These are phyloP conservation scores for Hycleus phaleratus DNA, from an alignment of 1,140 invertebrate species.

Conservation along the genomic window DNA sequence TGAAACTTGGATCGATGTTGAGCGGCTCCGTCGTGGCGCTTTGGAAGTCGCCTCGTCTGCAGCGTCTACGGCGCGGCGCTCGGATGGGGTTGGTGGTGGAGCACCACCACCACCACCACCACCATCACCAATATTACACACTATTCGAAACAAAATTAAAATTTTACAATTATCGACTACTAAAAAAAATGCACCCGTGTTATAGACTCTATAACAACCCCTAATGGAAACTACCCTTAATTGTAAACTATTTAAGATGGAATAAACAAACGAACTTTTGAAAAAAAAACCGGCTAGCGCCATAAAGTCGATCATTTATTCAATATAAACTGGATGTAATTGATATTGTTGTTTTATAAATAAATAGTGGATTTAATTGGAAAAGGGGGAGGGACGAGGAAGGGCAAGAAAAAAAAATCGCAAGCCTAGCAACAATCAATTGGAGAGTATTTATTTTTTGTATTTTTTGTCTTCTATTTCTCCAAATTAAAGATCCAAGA, in stretches of 20 bases:
- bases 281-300: neutral
- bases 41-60: constrained; percentile 17
- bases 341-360: constrained; percentile 11
- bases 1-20: constrained; percentile 14
- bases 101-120: neutral
- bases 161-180: neutral
- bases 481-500: no score
- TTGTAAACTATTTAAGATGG: neutral
- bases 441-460: no score
- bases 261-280: neutral
- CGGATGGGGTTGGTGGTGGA: neutral
- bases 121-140: neutral
- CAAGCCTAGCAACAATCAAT: no score
- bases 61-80: constrained; percentile 7
- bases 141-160: neutral
- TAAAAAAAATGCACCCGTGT: no score
- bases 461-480: no score
- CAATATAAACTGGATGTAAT: constrained; percentile 17
- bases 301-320: neutral
- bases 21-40: constrained; percentile 18
- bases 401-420: no score
- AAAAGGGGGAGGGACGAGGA: no score
- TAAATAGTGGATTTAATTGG: neutral
- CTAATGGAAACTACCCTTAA: no score
- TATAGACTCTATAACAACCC: no score